Conservation (phyloP, 2,113 vertebrate genomes). For the Cochlearius cochlearius region DNA sequence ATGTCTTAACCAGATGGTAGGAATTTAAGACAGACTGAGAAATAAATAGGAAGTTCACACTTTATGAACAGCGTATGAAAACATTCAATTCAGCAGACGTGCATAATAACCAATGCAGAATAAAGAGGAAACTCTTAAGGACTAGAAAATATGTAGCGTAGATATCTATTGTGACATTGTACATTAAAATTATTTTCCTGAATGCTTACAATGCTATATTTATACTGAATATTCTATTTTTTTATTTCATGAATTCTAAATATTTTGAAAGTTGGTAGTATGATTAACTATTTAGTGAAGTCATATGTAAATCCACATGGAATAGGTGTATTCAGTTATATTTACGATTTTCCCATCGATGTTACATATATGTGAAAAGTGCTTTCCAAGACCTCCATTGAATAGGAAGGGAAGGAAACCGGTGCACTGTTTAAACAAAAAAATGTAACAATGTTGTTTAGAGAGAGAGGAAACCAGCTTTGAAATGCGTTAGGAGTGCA, state of each 20-base stretch:
- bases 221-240: neutral
- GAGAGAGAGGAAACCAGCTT: constrained; percentile 22
- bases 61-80: neutral
- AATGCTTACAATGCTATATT: neutral
- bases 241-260: neutral
- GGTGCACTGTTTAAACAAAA: neutral
- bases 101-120: neutral
- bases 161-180: neutral
- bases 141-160: neutral
- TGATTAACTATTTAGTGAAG: neutral
- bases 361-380: neutral
- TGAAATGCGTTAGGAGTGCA: constrained; percentile 3
- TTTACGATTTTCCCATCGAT: neutral
- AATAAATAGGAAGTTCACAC: constrained; percentile 42
- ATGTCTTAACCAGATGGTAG: neutral
- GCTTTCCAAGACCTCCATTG: neutral
- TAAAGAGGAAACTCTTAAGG: neutral
- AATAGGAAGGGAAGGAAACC: constrained; percentile 27
- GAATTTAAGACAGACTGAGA: constrained; percentile 23
- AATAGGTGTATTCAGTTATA: neutral
- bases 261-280: neutral
- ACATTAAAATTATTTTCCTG: neutral
- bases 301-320: neutral
- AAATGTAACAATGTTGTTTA: neutral
- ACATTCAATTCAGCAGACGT: neutral